Percentiles rank a stretch among this genome's conserved stretches.
These are phyloP conservation scores for Bombus sylvicola DNA, from an alignment of 1,140 invertebrate species.

Conservation along the genomic window DNA sequence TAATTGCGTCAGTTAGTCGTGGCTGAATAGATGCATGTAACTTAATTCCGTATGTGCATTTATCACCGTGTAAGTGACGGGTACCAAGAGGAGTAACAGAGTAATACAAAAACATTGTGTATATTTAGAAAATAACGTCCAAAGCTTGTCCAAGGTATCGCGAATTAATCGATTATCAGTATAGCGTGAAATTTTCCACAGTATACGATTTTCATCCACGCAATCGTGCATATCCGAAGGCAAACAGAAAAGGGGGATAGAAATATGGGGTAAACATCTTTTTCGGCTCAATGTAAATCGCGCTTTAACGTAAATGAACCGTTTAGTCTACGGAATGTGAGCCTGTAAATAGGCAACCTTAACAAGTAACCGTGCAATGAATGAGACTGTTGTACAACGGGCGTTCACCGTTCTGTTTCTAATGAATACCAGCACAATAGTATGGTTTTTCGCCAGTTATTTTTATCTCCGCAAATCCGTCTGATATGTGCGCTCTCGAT, in stretches of 20 bases:
- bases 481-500: neutral
- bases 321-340: neutral
- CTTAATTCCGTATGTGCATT: constrained; percentile 52
- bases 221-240: constrained; percentile 27
- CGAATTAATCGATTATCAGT: constrained; percentile 58
- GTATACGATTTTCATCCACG: constrained; percentile 55
- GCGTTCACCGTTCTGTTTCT: constrained; percentile 26
- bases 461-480: constrained; percentile 5
- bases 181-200: constrained; percentile 49
- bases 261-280: constrained; percentile 30
- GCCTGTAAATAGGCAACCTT: constrained; percentile 36
- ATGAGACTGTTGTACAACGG: constrained; percentile 51
- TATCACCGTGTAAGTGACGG: constrained; percentile 40
- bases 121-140: constrained; percentile 55
- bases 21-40: constrained; percentile 31
- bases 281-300: neutral
- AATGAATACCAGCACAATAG: constrained; percentile 47
- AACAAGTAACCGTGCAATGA: constrained; percentile 53
- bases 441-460: constrained; percentile 38
- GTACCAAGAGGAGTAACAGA: neutral
- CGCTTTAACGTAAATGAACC: neutral
- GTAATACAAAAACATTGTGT: neutral
- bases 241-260: constrained; percentile 12
- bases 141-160: constrained; percentile 32
- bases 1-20: constrained; percentile 58